phyloP scores from a whole-genome alignment of 2,113 vertebrate species.

The Psophia crepitans region DNA sequence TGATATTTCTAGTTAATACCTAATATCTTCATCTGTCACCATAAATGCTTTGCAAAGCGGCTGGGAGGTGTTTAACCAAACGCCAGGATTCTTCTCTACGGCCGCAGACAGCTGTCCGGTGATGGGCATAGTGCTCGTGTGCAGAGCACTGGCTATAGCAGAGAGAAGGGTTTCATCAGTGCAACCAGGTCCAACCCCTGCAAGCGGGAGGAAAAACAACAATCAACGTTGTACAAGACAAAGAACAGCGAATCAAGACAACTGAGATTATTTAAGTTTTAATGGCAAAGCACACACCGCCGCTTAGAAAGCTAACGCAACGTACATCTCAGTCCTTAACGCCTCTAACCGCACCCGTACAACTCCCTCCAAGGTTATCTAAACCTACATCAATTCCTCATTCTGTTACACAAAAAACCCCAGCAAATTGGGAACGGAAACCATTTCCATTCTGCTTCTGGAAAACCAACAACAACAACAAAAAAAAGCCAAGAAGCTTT shows the following conservation, averaged over 20 bases:
- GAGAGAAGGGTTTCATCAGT: constrained; percentile 95
- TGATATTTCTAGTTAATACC: constrained; percentile 65
- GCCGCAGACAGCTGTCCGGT: constrained; percentile 95
- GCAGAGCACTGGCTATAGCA: constrained; percentile 93
- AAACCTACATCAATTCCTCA: background rate
- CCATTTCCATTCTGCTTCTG: background rate
- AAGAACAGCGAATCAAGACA: background rate
- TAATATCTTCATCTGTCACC: constrained; percentile 97
- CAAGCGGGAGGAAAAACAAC: background rate
- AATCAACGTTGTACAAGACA: background rate
- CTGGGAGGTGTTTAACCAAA: constrained; percentile 96
- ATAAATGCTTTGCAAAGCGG: constrained; percentile 98
- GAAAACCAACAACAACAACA: background rate
- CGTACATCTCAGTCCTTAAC: background rate
- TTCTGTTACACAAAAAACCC: background rate
- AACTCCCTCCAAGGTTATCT: background rate
- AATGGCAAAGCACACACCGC: background rate
- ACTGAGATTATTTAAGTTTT: background rate
- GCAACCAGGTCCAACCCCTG: constrained; percentile 95
- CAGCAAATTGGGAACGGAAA: background rate
- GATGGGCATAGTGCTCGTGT: constrained; percentile 95
- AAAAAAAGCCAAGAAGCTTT: background rate
- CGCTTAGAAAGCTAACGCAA: background rate
- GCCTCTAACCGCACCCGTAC: background rate
- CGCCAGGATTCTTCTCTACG: constrained; percentile 96